These are phyloP conservation scores for Cantharis lateralis DNA, from an alignment of 2,888 invertebrate genomes.

Conservation along the genomic window DNA sequence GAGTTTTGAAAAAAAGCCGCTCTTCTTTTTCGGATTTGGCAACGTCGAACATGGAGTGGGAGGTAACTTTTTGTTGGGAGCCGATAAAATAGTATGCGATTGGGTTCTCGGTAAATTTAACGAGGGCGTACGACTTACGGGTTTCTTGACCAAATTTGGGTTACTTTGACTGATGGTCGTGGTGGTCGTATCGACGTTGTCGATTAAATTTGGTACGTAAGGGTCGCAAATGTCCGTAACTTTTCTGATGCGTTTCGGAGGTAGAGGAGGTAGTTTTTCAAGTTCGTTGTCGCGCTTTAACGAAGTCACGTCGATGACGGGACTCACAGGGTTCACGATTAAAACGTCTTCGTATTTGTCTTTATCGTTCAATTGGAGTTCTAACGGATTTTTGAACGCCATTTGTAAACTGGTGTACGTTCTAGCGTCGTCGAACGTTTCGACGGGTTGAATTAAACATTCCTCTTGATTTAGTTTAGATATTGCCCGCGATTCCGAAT, in stretches of 20 bases:
- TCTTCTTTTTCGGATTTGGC: slow-evolving; percentile 64
- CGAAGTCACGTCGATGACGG: slow-evolving; percentile 47
- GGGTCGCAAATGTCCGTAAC: slow-evolving; percentile 50
- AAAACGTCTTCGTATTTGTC: slow-evolving; percentile 64
- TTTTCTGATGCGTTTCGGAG: slow-evolving; percentile 77
- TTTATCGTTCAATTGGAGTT: slow-evolving; percentile 55
- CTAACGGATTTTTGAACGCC: slow-evolving; percentile 82
- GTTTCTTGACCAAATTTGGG: slow-evolving; percentile 34
- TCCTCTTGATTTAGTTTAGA: slow-evolving; percentile 33
- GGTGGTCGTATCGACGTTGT: slow-evolving; percentile 10
- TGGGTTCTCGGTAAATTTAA: slow-evolving; percentile 43
- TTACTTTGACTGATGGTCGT: slow-evolving; percentile 30
- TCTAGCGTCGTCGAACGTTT: slow-evolving; percentile 75
- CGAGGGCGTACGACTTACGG: slow-evolving; percentile 46
- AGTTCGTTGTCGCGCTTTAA: slow-evolving; percentile 55
- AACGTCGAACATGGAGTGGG: slow-evolving; percentile 57
- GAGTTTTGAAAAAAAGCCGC: slow-evolving; percentile 67
- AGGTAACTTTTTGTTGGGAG: slow-evolving; percentile 63
- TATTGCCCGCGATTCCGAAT: slow-evolving; percentile 72
- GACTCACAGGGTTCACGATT: slow-evolving; percentile 56
- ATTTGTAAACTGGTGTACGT: slow-evolving; percentile 84
- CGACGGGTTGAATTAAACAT: slow-evolving; percentile 51
- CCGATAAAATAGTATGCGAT: slow-evolving; percentile 49
- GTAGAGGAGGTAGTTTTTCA: slow-evolving; percentile 75
- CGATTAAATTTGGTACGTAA: slow-evolving; percentile 8